Base-by-base conservation (phyloP, 1,140 invertebrate genomes). In the Dinothrombium tinctorium region DNA sequence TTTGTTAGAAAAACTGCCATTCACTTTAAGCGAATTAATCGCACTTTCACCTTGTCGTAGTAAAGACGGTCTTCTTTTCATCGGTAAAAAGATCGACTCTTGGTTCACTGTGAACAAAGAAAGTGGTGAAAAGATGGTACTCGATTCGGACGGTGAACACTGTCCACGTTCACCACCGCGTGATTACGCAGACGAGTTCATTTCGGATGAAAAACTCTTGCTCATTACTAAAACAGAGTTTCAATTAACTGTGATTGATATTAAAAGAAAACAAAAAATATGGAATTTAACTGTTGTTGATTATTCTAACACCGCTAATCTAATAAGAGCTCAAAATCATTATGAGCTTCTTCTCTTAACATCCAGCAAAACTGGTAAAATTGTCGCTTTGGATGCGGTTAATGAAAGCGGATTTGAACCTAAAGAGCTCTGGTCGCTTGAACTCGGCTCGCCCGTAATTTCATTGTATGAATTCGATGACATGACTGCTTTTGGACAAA, bases 21-120 rank as follows among this genome's bases (percentile, higher is more conserved):
- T 92, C 53, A 95, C 86, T 0, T 95, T 98, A 57, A 87, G 89
- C 12, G 78, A 98, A 57, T 59, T 98, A 35, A 90, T 98, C 1
- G 73, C 82, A 3, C 80, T 74, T 41, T 87, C 89, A 20, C 92
- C 92, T 0, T 92, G 87, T 58, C 69, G 76, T 37, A 90, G 82
- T 43, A 76, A 73, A 20, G 89, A 96, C 63, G 90, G 89, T 2
- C 82, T 95, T 52, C 63, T 96, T 12, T 96, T 96, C 55, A 89
- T 86, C 44, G 69, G 69, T 62, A 79, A 81, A 57, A 95, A 96
- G 59, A 76, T 78, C 47, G 89, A 94, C 53, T 76, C 76, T 0
- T 96, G 87, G 87, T 83, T 89, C 53, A 78, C 76, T 49, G 67
- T 96, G 12, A 81, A 96, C 61, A 78, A 78, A 1, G 62, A 70